Percentiles rank a stretch among this genome's conserved stretches.
These are phyloP conservation scores for Cossypha niveicapilla DNA, from an alignment of 2,797 vertebrate genomes.

Conservation along the genomic window DNA sequence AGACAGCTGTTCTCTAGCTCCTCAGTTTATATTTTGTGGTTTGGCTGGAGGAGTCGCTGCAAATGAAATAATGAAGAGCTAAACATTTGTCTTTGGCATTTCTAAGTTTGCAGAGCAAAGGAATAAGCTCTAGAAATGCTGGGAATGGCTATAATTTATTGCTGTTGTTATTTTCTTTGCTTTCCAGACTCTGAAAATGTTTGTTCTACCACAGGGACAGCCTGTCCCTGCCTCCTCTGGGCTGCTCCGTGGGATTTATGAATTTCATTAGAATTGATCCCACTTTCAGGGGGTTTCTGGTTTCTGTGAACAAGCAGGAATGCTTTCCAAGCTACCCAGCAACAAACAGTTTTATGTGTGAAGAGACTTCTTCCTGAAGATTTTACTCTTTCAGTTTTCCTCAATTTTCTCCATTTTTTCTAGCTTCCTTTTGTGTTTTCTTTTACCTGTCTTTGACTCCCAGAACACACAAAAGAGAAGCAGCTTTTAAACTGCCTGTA, in stretches of 20 bases:
- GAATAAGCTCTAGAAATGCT: not conserved
- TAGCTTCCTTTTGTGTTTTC: not conserved
- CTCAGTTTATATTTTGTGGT: not conserved
- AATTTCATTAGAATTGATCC: not conserved
- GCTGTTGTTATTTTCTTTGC: not conserved
- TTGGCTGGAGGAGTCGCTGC: not conserved
- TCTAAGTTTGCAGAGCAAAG: not conserved
- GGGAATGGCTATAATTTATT: not conserved
- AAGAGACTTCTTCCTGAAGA: not conserved
- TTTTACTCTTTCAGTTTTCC: not conserved
- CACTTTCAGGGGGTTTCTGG: not conserved
- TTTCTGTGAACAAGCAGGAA: not conserved
- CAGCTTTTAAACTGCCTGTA: not conserved
- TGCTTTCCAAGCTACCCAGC: not conserved
- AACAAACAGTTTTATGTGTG: not conserved
- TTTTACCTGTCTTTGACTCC: not conserved
- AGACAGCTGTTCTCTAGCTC: not conserved
- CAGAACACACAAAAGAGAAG: not conserved
- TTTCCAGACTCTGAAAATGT: not conserved
- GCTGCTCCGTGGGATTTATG: not conserved
- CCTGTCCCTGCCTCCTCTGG: not conserved
- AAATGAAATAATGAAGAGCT: not conserved
- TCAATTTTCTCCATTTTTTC: not conserved
- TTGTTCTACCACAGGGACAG: not conserved
- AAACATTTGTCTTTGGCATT: not conserved